These are phyloP conservation scores for Crypturellus tataupa DNA, from an alignment of 2,797 vertebrate species.

Conservation along the genomic window DNA sequence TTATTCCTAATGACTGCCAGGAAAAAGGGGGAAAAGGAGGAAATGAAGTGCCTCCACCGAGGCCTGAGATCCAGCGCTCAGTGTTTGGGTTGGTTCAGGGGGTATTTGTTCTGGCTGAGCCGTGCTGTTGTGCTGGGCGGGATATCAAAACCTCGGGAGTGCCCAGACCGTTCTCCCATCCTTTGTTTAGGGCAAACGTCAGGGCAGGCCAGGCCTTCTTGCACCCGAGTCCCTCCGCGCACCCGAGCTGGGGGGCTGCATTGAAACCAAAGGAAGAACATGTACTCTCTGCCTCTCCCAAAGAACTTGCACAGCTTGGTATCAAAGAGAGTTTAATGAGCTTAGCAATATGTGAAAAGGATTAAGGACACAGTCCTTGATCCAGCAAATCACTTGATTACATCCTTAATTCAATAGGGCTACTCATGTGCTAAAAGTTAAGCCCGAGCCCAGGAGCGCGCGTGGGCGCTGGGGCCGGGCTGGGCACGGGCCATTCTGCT, in stretches of 20 bases:
- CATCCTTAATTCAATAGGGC: constrained; percentile 65
- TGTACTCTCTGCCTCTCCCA: background rate
- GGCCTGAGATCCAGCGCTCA: background rate
- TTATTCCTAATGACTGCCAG: constrained; percentile 1
- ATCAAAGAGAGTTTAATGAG: constrained; percentile 72
- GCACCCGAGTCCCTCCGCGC: background rate
- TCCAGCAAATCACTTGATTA: constrained; percentile 71
- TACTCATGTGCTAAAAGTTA: background rate
- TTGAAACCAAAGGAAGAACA: background rate
- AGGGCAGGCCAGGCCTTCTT: background rate
- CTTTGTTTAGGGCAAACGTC: constrained; percentile 42
- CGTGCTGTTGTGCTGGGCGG: constrained; percentile 57
- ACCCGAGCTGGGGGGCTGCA: constrained; percentile 46
- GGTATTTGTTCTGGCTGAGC: constrained; percentile 69
- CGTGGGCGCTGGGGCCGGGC: background rate
- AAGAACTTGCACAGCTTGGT: constrained; percentile 68
- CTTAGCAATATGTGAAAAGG: constrained; percentile 71
- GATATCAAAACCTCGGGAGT: constrained; percentile 43
- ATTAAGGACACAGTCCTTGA: constrained; percentile 61
- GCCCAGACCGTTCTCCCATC: constrained; percentile 65
- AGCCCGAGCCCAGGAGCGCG: background rate
- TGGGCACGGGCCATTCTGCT: no score
- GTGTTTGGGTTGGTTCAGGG: constrained; percentile 53
- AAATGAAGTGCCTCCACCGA: constrained; percentile 45
- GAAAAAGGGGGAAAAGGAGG: constrained; percentile 55